These are phyloP conservation scores for Sigmodon hispidus DNA, from an alignment of 2,113 vertebrate genomes.

Conservation along the genomic window DNA sequence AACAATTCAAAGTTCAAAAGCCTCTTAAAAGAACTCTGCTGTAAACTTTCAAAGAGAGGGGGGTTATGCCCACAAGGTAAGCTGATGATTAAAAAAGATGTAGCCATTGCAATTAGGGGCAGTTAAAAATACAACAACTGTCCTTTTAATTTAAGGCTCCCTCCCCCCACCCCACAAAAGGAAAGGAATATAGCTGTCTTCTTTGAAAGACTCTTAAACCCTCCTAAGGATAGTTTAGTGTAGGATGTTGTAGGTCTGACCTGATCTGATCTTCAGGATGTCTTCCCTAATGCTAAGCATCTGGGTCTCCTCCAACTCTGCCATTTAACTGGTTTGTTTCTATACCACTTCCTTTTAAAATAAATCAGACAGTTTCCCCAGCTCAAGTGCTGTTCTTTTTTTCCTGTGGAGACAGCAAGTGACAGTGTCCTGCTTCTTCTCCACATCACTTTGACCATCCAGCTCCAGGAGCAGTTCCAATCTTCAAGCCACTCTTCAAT, in stretches of 20 bases:
- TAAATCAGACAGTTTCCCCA: constrained; percentile 32
- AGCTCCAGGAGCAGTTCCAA: no score
- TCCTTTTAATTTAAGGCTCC: constrained; percentile 57
- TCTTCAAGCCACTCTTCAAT: background rate
- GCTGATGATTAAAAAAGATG: constrained; percentile 35
- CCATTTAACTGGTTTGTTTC: constrained; percentile 44
- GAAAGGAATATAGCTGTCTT: background rate
- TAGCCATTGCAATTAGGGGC: constrained; percentile 17
- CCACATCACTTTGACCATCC: background rate
- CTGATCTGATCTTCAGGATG: constrained; percentile 50
- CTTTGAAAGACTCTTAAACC: background rate
- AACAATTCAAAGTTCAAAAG: constrained; percentile 53
- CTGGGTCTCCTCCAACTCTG: constrained; percentile 20
- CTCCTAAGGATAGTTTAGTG: background rate
- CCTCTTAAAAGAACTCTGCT: constrained; percentile 24
- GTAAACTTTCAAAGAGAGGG: constrained; percentile 39
- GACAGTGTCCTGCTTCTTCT: background rate
- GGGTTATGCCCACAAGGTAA: constrained; percentile 27
- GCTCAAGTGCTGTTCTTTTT: background rate
- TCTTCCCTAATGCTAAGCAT: background rate
- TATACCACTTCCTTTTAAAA: constrained; percentile 48
- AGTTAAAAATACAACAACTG: background rate
- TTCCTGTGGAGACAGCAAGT: background rate
- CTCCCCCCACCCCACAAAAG: background rate
- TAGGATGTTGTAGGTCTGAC: constrained; percentile 26